Evolutionary conservation across 2,888 invertebrate genomes (phyloP).

Genomic region (Galeruca laticollis): DNA sequence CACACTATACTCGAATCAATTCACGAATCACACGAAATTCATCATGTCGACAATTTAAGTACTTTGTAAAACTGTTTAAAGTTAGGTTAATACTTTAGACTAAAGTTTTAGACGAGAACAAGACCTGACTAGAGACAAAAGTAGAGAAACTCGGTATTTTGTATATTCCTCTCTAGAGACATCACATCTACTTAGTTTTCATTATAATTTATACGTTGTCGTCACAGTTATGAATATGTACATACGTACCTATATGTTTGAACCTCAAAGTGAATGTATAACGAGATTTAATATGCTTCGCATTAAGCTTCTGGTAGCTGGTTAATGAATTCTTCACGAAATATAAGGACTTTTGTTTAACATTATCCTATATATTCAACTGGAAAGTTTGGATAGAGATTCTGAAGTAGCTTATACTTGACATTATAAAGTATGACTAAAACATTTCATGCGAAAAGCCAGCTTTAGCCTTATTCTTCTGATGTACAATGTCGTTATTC

Average conservation of each 20-base stretch:
- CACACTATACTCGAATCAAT: not conserved
- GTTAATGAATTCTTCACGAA: not conserved
- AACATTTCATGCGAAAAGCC: too few species aligned
- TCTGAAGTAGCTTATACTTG: too few species aligned
- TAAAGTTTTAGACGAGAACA: constrained; percentile 1
- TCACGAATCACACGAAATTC: constrained; percentile 5
- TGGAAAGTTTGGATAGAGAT: too few species aligned
- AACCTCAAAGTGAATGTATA: constrained; percentile 9
- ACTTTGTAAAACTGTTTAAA: constrained; percentile 9
- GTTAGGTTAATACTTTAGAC: constrained; percentile 13
- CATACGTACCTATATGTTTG: not conserved
- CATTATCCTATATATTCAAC: too few species aligned
- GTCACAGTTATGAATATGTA: constrained; percentile 1
- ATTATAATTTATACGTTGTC: constrained; percentile 16
- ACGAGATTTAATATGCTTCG: constrained; percentile 4
- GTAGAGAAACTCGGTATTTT: not conserved
- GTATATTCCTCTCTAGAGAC: constrained; percentile 12
- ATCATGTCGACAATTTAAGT: constrained; percentile 2
- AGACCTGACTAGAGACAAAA: constrained; percentile 4
- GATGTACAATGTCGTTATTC: too few species aligned
- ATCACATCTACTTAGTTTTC: constrained; percentile 5
- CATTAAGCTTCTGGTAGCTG: not conserved
- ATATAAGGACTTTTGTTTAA: not conserved
- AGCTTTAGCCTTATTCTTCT: too few species aligned
- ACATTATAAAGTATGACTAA: too few species aligned